phyloP scores from a whole-genome alignment of 2,113 vertebrate species.

The Raphicerus campestris region DNA sequence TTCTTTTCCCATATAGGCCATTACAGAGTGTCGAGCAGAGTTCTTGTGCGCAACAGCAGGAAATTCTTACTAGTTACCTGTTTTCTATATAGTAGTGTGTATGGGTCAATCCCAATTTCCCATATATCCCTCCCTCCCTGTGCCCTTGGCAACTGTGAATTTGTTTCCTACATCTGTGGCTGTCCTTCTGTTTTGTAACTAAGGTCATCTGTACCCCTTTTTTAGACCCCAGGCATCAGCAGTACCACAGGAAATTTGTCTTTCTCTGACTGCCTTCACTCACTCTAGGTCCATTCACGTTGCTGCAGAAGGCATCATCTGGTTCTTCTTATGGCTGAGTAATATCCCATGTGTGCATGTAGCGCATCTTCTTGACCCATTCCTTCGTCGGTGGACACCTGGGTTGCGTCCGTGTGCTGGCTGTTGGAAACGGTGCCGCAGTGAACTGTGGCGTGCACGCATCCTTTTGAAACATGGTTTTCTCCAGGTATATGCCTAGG shows the following conservation, averaged over 20 bases:
- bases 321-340: not conserved
- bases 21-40: not conserved
- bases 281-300: not conserved
- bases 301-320: not conserved
- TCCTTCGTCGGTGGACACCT: not conserved
- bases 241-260: no score
- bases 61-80: not conserved
- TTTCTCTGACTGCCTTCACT: not conserved
- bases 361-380: not conserved
- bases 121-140: not conserved
- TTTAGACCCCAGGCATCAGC: not conserved
- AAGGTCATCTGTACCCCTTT: not conserved
- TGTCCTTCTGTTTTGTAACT: not conserved
- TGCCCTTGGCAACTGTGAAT: not conserved
- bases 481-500: not conserved
- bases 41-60: not conserved
- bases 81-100: not conserved
- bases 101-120: fast-evolving
- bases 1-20: not conserved
- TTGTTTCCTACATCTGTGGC: not conserved
- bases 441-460: not conserved
- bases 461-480: not conserved
- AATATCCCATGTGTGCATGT: not conserved
- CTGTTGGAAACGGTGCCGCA: not conserved
- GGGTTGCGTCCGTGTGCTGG: not conserved